Base-by-base conservation (phyloP, 53 echinoderm and acorn worm species). In the Astropecten irregularis region DNA sequence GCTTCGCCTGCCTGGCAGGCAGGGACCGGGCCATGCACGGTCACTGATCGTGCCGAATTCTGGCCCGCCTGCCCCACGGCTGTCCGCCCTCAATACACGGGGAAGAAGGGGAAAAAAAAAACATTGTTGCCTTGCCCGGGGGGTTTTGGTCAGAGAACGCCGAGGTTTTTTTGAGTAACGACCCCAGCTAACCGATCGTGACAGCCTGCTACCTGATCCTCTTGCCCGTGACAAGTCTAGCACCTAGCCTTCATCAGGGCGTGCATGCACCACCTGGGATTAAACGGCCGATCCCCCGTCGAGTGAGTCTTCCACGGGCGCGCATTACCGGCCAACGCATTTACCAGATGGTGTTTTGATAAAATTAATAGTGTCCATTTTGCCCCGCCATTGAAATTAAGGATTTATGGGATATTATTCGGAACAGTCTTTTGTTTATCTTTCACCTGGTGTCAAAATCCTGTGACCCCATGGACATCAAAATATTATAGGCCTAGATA, bases 331-430 rank as follows among this genome's bases (percentile, higher is more conserved):
- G 28, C 30, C 23, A 58, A 76, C 46, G 79, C 27, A 13, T 62
- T 61, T 30, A 6, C 79, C 79, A 79, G 61, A 61, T 79, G 79
- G 61, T 79, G 79, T 79, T 79, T 79, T 19, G 62, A 79, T 79
- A 62, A 77, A 77, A 79, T 79, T 79, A 79, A 79, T 29, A 28
- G 77, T 77, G 77, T 77, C 77, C 56, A 44, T 30, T 31, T 31
- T 40, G 2, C 31, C 11, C 61, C 3, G 19, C 48, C 62, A 62
- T 44, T 64, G 33, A 44, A 60, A 14, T 21, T 61, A 11, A 29
- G 28, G 79, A 79, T 48, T 60, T 61, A 61, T 79, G 35, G 19
- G 42, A 40, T 61, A 16, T n/a, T n/a, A n/a, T 59, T 48, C 56
- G 38, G 79, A 4, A 23, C 61, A 48, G 62, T 28, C 79, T 62